These are phyloP conservation scores for Eidolon helvum DNA, from an alignment of 2,113 vertebrate species.

Conservation along the genomic window DNA sequence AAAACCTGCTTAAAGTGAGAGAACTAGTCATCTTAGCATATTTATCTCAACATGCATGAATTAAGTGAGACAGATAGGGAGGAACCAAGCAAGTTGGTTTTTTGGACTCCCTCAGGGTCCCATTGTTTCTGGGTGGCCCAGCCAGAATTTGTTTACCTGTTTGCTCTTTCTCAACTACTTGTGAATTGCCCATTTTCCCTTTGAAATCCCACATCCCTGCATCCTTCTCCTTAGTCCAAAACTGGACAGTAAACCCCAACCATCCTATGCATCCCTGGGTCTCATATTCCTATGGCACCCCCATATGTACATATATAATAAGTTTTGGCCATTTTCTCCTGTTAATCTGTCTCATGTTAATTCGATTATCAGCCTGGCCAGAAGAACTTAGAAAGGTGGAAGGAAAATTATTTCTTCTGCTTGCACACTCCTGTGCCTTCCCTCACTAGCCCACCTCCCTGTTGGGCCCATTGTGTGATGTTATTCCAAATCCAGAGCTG, in stretches of 20 bases:
- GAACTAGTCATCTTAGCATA: background rate
- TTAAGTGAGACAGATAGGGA: background rate
- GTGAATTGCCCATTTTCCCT: background rate
- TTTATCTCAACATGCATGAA: background rate
- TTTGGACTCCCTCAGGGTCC: background rate
- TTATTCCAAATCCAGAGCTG: background rate
- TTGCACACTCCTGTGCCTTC: background rate
- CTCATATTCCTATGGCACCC: background rate
- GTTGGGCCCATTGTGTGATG: rapidly evolving
- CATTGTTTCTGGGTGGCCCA: background rate
- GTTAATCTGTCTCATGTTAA: background rate
- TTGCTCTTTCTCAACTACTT: background rate
- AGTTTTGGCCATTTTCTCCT: background rate
- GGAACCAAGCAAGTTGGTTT: background rate
- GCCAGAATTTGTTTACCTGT: background rate
- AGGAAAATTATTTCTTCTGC: background rate
- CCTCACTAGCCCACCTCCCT: background rate
- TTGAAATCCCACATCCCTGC: background rate
- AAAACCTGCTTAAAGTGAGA: background rate
- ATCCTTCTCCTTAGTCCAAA: background rate
- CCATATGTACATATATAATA: background rate
- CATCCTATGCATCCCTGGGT: background rate
- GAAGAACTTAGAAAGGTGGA: background rate
- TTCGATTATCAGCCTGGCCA: background rate
- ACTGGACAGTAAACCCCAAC: background rate